Evolutionary conservation across 92 coral and sea anemone genomes (phyloP), one percentile per base, ranked within the genome.

Genomic region (Porites lobata): DNA sequence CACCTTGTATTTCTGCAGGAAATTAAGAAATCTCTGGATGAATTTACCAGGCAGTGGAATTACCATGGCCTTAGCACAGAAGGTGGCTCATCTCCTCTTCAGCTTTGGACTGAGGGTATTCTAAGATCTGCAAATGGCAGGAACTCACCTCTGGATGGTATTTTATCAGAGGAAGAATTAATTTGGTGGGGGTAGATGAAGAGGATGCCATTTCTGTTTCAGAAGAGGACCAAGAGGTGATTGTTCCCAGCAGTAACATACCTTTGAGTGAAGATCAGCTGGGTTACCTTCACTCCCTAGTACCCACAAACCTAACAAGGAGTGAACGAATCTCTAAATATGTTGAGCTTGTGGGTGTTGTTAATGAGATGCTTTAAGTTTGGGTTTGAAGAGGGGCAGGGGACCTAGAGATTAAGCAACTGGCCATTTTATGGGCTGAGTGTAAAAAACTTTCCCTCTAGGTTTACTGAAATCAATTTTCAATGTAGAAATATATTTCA

Each of bases 71-170:
- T 89, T 1, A 85, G 91, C n/a, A 85, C 95, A 50, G 91, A 92
- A 72, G 56, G 77, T 9, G 90, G 90, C 20, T 63, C 67, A 69
- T 85, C 93, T 20, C 92, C 95, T 8, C 13, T 92, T 50, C 95
- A 92, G 79, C 87, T 92, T 38, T 92, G 50, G 78, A 89, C 92
- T 26, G 76, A 85, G 29, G 95, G 95, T 9, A 87, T 90, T 81
- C 65, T 92, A 71, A 75, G 85, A 88, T 29, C 83, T 53, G 86
- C 90, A 67, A 79, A 72, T 70, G n/a, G n/a, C n/a, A n/a, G n/a
- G n/a, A n/a, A n/a, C n/a, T n/a, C n/a, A n/a, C n/a, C n/a, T n/a
- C n/a, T n/a, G n/a, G n/a, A n/a, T n/a, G 64, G 43, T 65, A 56
- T 84, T 52, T 87, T 92, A 68, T 65, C 83, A 22, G 89, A 88